Evolutionary conservation across 2,113 vertebrate species (phyloP).

Genomic region (Clarias magur): DNA sequence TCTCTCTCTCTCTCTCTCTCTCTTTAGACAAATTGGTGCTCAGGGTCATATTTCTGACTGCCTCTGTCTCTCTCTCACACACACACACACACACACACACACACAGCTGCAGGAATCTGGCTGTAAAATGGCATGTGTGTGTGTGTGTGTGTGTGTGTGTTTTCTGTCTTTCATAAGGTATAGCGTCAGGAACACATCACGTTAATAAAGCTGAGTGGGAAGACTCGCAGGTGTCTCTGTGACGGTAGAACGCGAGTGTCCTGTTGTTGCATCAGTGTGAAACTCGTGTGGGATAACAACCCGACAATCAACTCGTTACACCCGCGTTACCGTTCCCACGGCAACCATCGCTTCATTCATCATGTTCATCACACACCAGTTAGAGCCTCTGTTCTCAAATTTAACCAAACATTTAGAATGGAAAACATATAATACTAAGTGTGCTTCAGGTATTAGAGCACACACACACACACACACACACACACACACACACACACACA

Average conservation of each 20-base stretch:
- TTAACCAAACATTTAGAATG: not conserved
- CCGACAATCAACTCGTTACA: not conserved
- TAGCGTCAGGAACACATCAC: not conserved
- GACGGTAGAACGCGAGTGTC: too few species aligned
- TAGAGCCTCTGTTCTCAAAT: too few species aligned
- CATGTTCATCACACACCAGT: not conserved
- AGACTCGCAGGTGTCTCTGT: too few species aligned
- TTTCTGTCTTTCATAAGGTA: not conserved
- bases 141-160: not conserved
- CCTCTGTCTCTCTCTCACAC: too few species aligned
- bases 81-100: not conserved
- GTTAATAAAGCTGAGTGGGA: too few species aligned
- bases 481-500: too few species aligned
- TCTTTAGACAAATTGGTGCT: not conserved
- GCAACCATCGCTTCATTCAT: not conserved
- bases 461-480: too few species aligned
- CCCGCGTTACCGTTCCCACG: too few species aligned
- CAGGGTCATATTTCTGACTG: not conserved
- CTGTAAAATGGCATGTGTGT: not conserved
- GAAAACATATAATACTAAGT: not conserved
- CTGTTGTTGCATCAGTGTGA: not conserved
- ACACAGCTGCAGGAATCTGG: not conserved
- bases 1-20: not conserved
- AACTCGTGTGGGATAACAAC: not conserved
- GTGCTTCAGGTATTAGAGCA: too few species aligned